phyloP scores from a whole-genome alignment of 1,140 invertebrate species.

The Brachionus sp. region DNA sequence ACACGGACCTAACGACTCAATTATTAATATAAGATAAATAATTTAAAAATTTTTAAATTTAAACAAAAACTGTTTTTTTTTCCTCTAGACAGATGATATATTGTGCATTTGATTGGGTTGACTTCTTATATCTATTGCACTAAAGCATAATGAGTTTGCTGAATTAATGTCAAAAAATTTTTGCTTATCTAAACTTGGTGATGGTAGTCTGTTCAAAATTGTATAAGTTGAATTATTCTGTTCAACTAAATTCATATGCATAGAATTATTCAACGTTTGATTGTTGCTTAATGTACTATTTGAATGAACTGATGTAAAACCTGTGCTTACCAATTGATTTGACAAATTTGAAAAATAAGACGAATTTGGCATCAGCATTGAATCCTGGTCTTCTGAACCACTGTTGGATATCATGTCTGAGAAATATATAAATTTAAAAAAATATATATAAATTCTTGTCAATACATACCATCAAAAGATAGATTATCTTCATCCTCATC shows the following conservation, averaged over 20 bases:
- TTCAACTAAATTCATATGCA: slow-evolving; percentile 13
- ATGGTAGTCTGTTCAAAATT: not conserved
- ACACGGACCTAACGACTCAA: too few relatives aligned
- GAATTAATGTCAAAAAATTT: slow-evolving; percentile 31
- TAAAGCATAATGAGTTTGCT: slow-evolving; percentile 5
- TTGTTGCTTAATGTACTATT: not conserved
- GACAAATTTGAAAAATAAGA: slow-evolving; percentile 19
- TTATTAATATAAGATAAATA: too few relatives aligned
- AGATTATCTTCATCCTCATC: slow-evolving; percentile 31
- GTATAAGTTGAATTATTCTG: slow-evolving; percentile 27
- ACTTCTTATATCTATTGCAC: slow-evolving; percentile 2
- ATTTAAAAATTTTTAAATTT: not conserved
- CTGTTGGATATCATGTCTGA: slow-evolving; percentile 32
- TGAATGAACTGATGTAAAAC: not conserved
- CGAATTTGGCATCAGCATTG: slow-evolving; percentile 15
- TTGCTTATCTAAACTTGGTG: slow-evolving; percentile 14
- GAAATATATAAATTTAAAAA: not conserved
- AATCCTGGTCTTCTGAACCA: slow-evolving; percentile 43
- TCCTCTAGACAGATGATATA: slow-evolving; percentile 1
- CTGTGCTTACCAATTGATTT: not conserved
- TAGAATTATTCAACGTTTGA: not conserved
- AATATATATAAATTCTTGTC: not conserved
- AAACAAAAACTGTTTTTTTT: slow-evolving; percentile 7
- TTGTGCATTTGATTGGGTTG: slow-evolving; percentile 29
- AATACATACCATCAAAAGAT: slow-evolving; percentile 25